Conservation (phyloP, 1,140 invertebrate genomes). For the Halictus rubicundus region DNA sequence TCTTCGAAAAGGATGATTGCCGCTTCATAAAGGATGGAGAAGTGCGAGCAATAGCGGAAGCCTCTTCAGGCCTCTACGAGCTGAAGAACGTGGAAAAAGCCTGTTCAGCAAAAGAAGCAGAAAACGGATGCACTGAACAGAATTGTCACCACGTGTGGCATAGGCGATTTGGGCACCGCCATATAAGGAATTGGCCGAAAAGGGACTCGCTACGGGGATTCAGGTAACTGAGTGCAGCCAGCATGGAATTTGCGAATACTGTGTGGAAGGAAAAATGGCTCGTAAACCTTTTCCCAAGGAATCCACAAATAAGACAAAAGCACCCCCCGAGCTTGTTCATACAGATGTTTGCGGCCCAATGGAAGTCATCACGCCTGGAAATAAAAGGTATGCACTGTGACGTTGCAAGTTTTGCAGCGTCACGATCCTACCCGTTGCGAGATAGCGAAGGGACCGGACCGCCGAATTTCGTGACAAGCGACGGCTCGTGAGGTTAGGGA, state of each 20-base stretch:
- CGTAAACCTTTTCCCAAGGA: slow-evolving; percentile 52
- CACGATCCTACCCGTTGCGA: too few relatives aligned
- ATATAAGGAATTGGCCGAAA: slow-evolving; percentile 43
- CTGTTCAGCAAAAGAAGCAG: background rate
- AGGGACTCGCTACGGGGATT: slow-evolving; percentile 44
- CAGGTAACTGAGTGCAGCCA: slow-evolving; percentile 29
- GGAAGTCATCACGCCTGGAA: slow-evolving; percentile 24
- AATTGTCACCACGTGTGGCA: slow-evolving; percentile 55
- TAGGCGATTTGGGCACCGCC: slow-evolving; percentile 53
- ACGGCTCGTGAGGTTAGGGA: too few relatives aligned
- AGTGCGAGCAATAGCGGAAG: background rate
- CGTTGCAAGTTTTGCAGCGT: too few relatives aligned
- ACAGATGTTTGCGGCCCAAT: slow-evolving; percentile 34
- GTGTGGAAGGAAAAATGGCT: slow-evolving; percentile 49
- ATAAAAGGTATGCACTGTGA: too few relatives aligned
- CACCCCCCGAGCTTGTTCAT: slow-evolving; percentile 48
- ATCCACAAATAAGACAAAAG: slow-evolving; percentile 19
- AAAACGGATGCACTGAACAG: too few relatives aligned
- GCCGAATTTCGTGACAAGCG: too few relatives aligned
- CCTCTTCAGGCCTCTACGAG: background rate
- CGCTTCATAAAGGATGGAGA: background rate
- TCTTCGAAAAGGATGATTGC: background rate
- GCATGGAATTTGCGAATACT: slow-evolving; percentile 19
- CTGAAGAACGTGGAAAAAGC: background rate
- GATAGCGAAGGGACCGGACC: too few relatives aligned